Evolutionary conservation across 2,113 vertebrate genomes (phyloP).

Genomic region (Brachyhypopomus occidentalis): DNA sequence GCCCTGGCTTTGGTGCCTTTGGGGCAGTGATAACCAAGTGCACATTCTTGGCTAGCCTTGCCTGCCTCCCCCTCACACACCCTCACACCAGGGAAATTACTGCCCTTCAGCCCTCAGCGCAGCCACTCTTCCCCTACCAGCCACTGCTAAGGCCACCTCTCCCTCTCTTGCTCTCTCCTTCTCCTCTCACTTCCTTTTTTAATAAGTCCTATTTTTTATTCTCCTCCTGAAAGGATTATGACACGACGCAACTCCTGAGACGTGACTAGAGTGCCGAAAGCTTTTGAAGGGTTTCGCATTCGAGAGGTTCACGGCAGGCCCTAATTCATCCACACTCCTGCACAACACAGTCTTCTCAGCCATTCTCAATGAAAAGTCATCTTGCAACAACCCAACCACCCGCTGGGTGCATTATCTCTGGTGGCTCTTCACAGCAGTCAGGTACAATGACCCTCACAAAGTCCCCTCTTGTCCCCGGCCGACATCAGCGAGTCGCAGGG

Average conservation of each 20-base stretch:
- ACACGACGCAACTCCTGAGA: neutral
- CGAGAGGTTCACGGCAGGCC: neutral
- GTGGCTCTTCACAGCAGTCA: constrained; percentile 45
- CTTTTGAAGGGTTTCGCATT: neutral
- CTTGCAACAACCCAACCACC: constrained; percentile 7
- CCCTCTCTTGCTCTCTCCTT: neutral
- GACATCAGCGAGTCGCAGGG: constrained; percentile 67
- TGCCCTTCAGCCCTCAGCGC: constrained; percentile 4
- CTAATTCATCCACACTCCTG: neutral
- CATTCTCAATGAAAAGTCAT: neutral
- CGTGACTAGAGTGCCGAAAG: neutral
- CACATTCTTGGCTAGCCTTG: constrained; percentile 53
- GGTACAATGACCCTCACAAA: constrained; percentile 47
- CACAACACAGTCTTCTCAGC: neutral
- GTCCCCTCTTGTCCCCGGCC: constrained; percentile 53
- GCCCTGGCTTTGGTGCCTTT: constrained; percentile 50
- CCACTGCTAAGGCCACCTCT: neutral
- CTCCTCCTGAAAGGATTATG: neutral
- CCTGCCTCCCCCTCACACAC: constrained; percentile 54
- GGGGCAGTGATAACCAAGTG: constrained; percentile 61
- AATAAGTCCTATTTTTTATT: neutral
- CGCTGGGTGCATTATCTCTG: constrained; percentile 19
- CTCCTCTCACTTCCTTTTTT: neutral
- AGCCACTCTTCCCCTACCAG: neutral
- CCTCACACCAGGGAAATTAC: neutral